These are phyloP conservation scores for Rhincodon typus DNA, from an alignment of 2,797 vertebrate species.

Conservation along the genomic window DNA sequence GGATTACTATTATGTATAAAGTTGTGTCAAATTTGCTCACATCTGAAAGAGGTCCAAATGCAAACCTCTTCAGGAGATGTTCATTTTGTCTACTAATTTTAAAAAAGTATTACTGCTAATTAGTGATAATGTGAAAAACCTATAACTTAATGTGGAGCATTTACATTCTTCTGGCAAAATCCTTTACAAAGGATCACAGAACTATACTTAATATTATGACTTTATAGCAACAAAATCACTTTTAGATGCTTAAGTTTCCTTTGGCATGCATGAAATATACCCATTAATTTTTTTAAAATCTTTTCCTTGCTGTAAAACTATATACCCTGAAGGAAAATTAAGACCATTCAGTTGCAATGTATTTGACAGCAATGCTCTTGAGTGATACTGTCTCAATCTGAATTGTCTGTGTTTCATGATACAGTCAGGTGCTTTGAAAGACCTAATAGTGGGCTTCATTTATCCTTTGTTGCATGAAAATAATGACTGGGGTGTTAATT, in stretches of 20 bases:
- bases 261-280: neutral
- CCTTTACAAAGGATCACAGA: neutral
- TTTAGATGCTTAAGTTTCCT: neutral
- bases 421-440: neutral
- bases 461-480: neutral
- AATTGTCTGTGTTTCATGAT: neutral
- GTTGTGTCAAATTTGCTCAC: neutral
- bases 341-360: neutral
- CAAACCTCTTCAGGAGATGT: neutral
- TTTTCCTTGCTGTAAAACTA: neutral
- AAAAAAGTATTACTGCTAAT: neutral
- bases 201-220: neutral
- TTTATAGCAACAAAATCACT: neutral
- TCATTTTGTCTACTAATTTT: neutral
- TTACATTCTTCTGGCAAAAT: neutral
- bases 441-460: too few species aligned
- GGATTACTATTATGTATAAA: neutral
- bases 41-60: neutral
- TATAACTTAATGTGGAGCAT: neutral
- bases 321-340: neutral
- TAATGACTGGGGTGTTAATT: neutral
- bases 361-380: neutral
- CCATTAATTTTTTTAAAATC: neutral
- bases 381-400: neutral
- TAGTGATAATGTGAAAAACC: neutral